A percentile compares a stretch with the other conserved stretches of the same genome.
Conservation (phyloP, 2,888 invertebrate genomes). For the Unio pictorum region DNA sequence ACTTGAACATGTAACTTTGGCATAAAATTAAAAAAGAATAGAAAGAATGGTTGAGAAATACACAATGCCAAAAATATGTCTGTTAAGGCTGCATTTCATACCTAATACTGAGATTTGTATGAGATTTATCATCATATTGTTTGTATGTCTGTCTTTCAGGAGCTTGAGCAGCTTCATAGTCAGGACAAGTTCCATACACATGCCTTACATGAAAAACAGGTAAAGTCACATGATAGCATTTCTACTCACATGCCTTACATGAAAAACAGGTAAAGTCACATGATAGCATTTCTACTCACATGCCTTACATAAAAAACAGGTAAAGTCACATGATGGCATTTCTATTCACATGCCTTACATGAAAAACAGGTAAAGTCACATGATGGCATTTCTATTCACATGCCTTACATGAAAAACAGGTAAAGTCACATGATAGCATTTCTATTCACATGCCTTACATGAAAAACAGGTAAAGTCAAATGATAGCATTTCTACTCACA, state of each 20-base stretch:
- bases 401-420: slow-evolving; percentile 68
- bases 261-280: slow-evolving; percentile 63
- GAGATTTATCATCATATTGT: slow-evolving; percentile 2
- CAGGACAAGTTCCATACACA: slow-evolving; percentile 66
- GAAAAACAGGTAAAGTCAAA: slow-evolving; percentile 63
- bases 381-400: slow-evolving; percentile 48
- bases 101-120: background rate
- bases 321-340: slow-evolving; percentile 13
- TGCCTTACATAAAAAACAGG: slow-evolving; percentile 59
- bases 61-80: background rate
- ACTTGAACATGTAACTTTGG: too few species aligned
- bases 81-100: background rate
- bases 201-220: slow-evolving; percentile 68
- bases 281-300: too few species aligned
- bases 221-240: slow-evolving; percentile 12
- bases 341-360: slow-evolving; percentile 42
- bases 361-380: slow-evolving; percentile 63
- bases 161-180: slow-evolving; percentile 64
- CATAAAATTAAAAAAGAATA: too few species aligned
- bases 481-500: too few species aligned
- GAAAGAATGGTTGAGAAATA: background rate
- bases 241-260: slow-evolving; percentile 42
- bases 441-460: slow-evolving; percentile 55
- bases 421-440: slow-evolving; percentile 15
- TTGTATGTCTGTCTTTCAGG: slow-evolving; percentile 42